Base-by-base conservation (phyloP, 1,140 invertebrate species). In the Manduca sexta region DNA sequence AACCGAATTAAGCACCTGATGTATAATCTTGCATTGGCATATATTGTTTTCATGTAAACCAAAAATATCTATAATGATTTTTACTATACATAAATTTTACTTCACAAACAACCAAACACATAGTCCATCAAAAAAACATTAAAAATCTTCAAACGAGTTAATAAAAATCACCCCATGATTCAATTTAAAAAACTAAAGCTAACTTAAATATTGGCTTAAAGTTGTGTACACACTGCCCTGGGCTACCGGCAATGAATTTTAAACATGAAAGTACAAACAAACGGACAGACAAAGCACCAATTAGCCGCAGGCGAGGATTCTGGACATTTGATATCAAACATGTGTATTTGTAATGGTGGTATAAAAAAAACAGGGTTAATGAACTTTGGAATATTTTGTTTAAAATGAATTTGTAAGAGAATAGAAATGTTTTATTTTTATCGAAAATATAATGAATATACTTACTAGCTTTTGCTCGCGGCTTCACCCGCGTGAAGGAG, bases 121-220 rank as follows among this genome's bases (percentile, higher is more conserved):
- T n/a, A 26, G 4, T 26, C 21, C 21, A 26, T 26, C 16, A 18
- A 18, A 18, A 40, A 7, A 49, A 26, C 35, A 49, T 31, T 43
- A 50, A 44, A 26, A 49, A 45, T 41, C 31, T 49, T 40, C 21
- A 31, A 40, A 34, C 33, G 37, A 56, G 21, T 42, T 41, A 33
- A 55, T 47, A 40, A 48, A 59, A 53, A 47, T 51, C 49, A 51
- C 46, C 56, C 51, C 49, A 54, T 50, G 54, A 56, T 35, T 52
- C 53, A 57, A 61, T 60, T 65, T 60, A 69, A 70, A 74, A 69
- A 63, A 51, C 49, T 59, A 58, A 66, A 60, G 60, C 60, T 69
- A 76, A 70, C 55, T 53, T 46, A 42, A 48, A 60, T 78, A 74
- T 78, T 74, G 51, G 61, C 41, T 73, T 66, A 67, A 49, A 51